Base-by-base conservation (phyloP, 2,113 vertebrate species). In the Colaptes auratus region DNA sequence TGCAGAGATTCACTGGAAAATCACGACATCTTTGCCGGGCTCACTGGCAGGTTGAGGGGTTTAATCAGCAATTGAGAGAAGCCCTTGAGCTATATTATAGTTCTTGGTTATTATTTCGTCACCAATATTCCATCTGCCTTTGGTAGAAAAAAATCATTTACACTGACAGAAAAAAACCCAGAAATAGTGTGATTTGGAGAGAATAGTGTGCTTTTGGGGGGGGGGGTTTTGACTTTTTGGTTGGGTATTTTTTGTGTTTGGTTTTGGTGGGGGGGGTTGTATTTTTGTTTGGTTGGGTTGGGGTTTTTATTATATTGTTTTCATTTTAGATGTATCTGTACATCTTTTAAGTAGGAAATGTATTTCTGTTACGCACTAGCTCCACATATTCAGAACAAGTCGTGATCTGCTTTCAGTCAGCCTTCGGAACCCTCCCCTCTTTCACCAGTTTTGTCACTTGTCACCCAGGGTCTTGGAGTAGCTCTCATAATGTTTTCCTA, bases 181-280 rank as follows among this genome's bases (percentile, higher is more conserved):
- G 9, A 25, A 1, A 44, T 44, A 44, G 42, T 44, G 42, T 44
- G 42, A 44, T 44, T 44, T 44, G 42, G 15, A 44, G 42, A 15
- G 42, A 44, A 52, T 25, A 52, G 23, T 48, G 5, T 55, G 9
- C 1, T 0, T 20, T 60, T 65, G 59, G 60, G n/a, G 7, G 0
- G 0, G 24, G 33, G 46, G 17, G 3, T 18, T 63, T 71, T 60
- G 20, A 12, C 63, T 70, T 31, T 17, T 55, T 56, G 25, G 27
- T 58, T 56, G 21, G 27, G 27, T n/a, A n/a, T n/a, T 8, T 56
- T 8, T 56, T 16, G 30, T 39, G 10, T 12, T 24, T 48, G 15
- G 20, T 7, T 60, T 35, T 35, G 56, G 56, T 63, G 23, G 4
- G 5, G 4, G 2, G 2, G 4, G 16, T 11, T 17, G 14, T 6